Conservation (phyloP, 2,888 invertebrate genomes). For the Xestia c-nigrum region DNA sequence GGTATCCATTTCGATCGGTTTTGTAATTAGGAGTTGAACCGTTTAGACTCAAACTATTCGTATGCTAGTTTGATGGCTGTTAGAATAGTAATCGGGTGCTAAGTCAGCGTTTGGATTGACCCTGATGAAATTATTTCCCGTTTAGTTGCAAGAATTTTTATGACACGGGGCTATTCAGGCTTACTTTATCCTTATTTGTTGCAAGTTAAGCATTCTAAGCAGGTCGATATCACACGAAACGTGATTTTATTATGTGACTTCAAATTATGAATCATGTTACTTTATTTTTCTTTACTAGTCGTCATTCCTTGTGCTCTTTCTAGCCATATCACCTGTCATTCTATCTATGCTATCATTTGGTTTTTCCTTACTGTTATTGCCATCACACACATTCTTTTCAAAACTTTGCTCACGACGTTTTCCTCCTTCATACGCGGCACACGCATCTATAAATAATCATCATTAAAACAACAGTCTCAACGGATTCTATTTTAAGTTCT, state of each 20-base stretch:
- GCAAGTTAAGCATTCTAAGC: not conserved
- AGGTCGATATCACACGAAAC: not conserved
- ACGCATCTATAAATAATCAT: not conserved
- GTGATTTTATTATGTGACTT: not conserved
- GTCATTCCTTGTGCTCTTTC: not conserved
- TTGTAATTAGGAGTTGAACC: slow-evolving; percentile 36
- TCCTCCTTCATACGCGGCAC: not conserved
- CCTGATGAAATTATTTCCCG: not conserved
- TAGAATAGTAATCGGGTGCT: not conserved
- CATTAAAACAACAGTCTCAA: not conserved
- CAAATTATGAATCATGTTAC: not conserved
- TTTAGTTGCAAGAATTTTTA: slow-evolving; percentile 1
- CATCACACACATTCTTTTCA: not conserved
- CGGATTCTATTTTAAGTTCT: not conserved
- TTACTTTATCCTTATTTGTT: not conserved
- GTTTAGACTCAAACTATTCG: slow-evolving; percentile 21
- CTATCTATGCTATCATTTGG: not conserved
- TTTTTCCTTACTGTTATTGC: not conserved
- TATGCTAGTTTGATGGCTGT: slow-evolving; percentile 6
- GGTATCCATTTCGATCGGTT: slow-evolving; percentile 15
- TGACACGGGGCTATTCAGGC: not conserved
- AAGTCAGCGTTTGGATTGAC: not conserved
- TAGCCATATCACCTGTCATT: not conserved
- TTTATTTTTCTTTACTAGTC: not conserved
- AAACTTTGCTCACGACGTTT: not conserved